Conservation (phyloP, 2,888 invertebrate species). For the Fragum whitleyi region DNA sequence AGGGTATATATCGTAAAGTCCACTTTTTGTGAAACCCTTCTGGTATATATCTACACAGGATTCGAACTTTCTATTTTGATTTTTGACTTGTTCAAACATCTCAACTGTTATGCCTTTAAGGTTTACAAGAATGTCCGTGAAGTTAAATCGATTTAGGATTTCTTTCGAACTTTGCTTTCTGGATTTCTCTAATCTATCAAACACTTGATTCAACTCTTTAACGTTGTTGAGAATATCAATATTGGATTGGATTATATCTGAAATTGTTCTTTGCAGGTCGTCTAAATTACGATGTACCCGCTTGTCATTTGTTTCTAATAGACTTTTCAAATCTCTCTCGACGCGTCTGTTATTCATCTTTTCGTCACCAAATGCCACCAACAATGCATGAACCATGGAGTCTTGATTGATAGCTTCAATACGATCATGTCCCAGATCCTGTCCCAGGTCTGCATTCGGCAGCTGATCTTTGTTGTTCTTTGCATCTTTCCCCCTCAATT, state of each 20-base stretch:
- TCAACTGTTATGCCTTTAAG: not conserved
- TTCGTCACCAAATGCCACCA: not conserved
- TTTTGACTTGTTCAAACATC: not conserved
- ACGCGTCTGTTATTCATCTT: not conserved
- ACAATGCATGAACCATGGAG: not conserved
- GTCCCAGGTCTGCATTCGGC: not conserved
- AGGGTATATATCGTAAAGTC: constrained; percentile 28
- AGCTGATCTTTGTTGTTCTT: not conserved
- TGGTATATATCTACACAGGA: constrained; percentile 8
- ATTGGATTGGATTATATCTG: not conserved
- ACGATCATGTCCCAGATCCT: not conserved
- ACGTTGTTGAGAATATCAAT: not conserved
- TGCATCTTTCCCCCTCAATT: not conserved
- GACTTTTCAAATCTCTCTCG: not conserved
- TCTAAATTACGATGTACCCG: not conserved
- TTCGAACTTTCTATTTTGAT: not conserved
- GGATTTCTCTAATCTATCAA: not conserved
- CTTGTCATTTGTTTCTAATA: not conserved
- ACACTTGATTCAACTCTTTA: not conserved
- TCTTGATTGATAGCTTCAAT: not conserved
- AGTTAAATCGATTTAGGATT: not conserved
- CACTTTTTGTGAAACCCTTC: not conserved
- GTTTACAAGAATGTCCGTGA: not conserved
- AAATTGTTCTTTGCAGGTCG: not conserved
- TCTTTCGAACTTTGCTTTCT: not conserved